Conservation (phyloP, 2,888 invertebrate genomes). For the Caprella mutica region DNA sequence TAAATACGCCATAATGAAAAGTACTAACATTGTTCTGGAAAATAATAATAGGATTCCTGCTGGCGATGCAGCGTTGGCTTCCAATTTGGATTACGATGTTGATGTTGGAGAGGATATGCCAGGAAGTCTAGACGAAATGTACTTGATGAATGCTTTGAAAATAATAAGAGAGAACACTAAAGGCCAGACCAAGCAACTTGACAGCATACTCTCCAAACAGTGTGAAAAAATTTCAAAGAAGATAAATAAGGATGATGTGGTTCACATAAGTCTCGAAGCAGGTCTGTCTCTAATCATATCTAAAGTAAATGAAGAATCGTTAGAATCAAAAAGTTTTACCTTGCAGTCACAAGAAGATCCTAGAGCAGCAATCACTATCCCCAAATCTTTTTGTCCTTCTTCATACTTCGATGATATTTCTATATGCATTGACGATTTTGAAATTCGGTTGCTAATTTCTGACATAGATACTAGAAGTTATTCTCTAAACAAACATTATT, state of each 20-base stretch:
- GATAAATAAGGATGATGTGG: conserved; percentile 12
- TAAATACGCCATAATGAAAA: neutral
- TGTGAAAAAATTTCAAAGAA: conserved; percentile 3
- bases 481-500: neutral
- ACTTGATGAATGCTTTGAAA: conserved; percentile 3
- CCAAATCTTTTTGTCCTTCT: conserved; percentile 18
- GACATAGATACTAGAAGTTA: conserved; percentile 17
- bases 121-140: neutral
- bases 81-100: conserved; percentile 11
- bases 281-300: conserved; percentile 16
- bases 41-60: conserved; percentile 10
- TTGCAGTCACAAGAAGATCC: neutral
- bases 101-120: conserved; percentile 8
- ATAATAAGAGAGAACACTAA: conserved; percentile 13
- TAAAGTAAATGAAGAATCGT: conserved; percentile 15
- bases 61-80: neutral
- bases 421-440: conserved; percentile 12
- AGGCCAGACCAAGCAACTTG: conserved; percentile 4
- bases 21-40: conserved; percentile 10
- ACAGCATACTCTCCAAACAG: conserved; percentile 4
- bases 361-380: conserved; percentile 16
- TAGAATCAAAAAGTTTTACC: conserved; percentile 4
- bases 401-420: neutral
- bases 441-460: conserved; percentile 15
- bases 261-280: conserved; percentile 5